Evolutionary conservation across 2,797 vertebrate species (phyloP).

Genomic region (Myotis planiceps): DNA sequence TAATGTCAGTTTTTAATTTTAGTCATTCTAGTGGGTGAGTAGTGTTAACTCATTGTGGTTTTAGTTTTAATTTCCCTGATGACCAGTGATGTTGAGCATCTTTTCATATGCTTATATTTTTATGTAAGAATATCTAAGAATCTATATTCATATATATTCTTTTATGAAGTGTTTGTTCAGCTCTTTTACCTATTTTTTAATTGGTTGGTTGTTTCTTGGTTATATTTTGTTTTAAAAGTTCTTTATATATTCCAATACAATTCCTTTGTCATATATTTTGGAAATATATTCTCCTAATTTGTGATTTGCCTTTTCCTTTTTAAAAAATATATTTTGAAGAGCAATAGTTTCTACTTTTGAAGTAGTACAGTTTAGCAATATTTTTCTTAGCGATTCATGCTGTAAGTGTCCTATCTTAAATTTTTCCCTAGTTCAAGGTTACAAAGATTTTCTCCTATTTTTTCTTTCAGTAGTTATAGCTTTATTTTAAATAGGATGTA

Average conservation of each 20-base stretch:
- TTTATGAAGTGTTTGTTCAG: neutral
- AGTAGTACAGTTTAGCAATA: neutral
- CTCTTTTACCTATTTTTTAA: neutral
- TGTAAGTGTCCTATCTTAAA: neutral
- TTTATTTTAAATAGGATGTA: neutral
- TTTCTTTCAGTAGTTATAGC: neutral
- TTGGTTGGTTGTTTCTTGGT: neutral
- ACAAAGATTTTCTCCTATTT: neutral
- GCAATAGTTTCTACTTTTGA: neutral
- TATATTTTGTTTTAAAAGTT: neutral
- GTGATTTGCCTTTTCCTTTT: neutral
- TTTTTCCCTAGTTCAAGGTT: neutral
- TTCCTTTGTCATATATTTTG: constrained; percentile 15
- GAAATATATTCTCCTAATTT: neutral
- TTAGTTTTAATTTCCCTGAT: neutral
- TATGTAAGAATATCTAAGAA: neutral
- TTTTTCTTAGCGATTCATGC: constrained; percentile 16
- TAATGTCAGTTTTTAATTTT: constrained; percentile 13
- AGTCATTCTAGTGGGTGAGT: neutral
- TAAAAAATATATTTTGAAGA: neutral
- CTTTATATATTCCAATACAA: neutral
- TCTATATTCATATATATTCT: neutral
- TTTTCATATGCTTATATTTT: neutral
- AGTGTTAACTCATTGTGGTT: neutral
- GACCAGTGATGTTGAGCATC: neutral